A percentile compares a stretch with the other conserved stretches of the same genome.
Conservation (phyloP, 2,113 vertebrate genomes). For the Ginglymostoma cirratum region DNA sequence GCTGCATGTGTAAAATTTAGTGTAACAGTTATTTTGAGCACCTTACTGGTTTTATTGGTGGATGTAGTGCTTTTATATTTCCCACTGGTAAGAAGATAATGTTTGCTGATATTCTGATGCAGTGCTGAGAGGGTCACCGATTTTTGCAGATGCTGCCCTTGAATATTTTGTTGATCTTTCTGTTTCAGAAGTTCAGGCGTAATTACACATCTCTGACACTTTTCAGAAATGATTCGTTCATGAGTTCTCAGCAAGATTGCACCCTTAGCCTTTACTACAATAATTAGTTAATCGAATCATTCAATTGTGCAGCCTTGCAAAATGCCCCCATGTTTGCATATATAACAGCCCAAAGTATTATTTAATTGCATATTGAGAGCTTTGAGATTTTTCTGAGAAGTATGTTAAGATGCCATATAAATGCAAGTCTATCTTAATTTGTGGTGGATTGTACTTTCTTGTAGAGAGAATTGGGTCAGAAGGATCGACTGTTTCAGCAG, state of each 20-base stretch:
- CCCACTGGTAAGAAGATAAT: background rate
- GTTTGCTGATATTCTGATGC: background rate
- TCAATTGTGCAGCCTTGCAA: background rate
- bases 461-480: slow-evolving; percentile 86
- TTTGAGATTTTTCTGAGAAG: background rate
- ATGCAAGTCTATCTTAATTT: background rate
- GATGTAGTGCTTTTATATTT: background rate
- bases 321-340: background rate
- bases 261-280: background rate
- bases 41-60: background rate
- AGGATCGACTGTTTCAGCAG: slow-evolving; percentile 81
- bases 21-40: background rate
- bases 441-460: slow-evolving; percentile 39
- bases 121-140: background rate
- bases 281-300: background rate
- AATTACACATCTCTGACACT: background rate
- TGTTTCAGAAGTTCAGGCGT: background rate
- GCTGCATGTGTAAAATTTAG: background rate
- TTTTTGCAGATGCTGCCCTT: background rate
- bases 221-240: background rate
- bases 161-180: background rate
- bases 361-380: background rate
- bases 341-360: background rate
- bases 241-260: background rate
- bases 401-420: background rate